Evolutionary conservation across 2,797 vertebrate genomes (phyloP), one percentile per base, ranked within the genome.

Genomic region (Chromis chromis): DNA sequence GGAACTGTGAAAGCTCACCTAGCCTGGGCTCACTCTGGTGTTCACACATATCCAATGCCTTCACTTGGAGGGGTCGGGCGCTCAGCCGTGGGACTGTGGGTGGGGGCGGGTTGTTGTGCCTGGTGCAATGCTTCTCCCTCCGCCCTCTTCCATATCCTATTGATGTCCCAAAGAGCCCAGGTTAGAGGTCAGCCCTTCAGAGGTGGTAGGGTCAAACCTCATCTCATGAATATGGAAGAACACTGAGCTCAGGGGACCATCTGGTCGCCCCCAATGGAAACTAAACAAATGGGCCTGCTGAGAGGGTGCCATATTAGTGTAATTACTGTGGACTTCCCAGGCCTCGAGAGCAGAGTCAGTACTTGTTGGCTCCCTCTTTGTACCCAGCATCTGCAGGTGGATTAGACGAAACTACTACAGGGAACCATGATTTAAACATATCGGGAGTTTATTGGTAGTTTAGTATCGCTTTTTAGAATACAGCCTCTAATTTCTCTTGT

Each of bases 171-270:
- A 91, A 91, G 88, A 84, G 82, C 63, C 77, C 65, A 49, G 90
- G 93, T 84, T 82, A 91, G 79, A 89, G 92, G 89, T 92, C 92
- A 91, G 81, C 71, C 79, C 88, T 87, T 75, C 67, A 74, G 85
- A 82, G 81, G 83, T 86, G 84, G 66, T 53, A 44, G 86, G 92
- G 92, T 93, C 92, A 91, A 91, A 87, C 82, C 67, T 70, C 68
- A 81, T 49, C 90, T 93, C 90, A 93, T 93, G 91, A 93, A 93
- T 94, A 93, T 93, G 90, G 85, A 93, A 14, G 61, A 55, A 44
- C 13, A 22, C 50, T 14, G 14, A 53, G 79, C 84, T 82, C 69
- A 52, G 76, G 83, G 86, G 87, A 87, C 92, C 93, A 94, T 94
- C 93, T 94, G 93, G 81, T 85, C 57, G 24, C 16, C 78, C 85